Percentiles rank a stretch among this genome's conserved stretches.
Evolutionary conservation across 2,888 invertebrate genomes (phyloP).

Genomic region (Rhogogaster chlorosoma): DNA sequence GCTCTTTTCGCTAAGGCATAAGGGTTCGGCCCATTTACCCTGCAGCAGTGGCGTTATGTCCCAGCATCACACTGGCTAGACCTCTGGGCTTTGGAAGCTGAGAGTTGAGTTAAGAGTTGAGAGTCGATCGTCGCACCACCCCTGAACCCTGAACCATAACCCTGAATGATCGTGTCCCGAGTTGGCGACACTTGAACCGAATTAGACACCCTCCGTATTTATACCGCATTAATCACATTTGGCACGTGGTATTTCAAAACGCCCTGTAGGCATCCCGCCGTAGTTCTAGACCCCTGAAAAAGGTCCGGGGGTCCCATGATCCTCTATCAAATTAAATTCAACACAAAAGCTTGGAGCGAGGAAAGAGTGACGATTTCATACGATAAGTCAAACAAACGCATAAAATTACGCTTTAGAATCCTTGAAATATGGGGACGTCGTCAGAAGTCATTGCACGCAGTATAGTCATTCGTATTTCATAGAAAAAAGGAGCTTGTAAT

Average conservation of each 20-base stretch:
- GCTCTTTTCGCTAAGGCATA: constrained; percentile 5
- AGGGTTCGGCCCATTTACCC: constrained; percentile 42
- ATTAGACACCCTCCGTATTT: constrained; percentile 50
- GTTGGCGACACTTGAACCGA: constrained; percentile 53
- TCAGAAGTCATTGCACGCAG: neutral
- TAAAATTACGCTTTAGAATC: neutral
- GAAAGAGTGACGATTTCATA: neutral
- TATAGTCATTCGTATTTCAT: neutral
- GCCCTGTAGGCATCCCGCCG: constrained; percentile 29
- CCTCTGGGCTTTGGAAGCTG: constrained; percentile 30
- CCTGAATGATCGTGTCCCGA: constrained; percentile 42
- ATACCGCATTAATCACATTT: constrained; percentile 49
- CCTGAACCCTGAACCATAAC: constrained; percentile 26
- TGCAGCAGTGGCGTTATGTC: constrained; percentile 1
- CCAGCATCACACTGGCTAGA: neutral
- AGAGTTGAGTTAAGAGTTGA: constrained; percentile 47
- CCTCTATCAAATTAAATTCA: constrained; percentile 16
- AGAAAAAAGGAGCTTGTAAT: neutral
- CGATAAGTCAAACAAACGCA: neutral
- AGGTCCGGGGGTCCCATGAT: neutral
- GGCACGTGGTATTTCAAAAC: constrained; percentile 48
- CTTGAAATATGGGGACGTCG: neutral
- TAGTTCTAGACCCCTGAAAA: constrained; percentile 19
- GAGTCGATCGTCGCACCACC: constrained; percentile 38
- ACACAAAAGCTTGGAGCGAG: neutral